Evolutionary conservation across 2,888 invertebrate species (phyloP).

Genomic region (Scotopteryx bipunctaria): DNA sequence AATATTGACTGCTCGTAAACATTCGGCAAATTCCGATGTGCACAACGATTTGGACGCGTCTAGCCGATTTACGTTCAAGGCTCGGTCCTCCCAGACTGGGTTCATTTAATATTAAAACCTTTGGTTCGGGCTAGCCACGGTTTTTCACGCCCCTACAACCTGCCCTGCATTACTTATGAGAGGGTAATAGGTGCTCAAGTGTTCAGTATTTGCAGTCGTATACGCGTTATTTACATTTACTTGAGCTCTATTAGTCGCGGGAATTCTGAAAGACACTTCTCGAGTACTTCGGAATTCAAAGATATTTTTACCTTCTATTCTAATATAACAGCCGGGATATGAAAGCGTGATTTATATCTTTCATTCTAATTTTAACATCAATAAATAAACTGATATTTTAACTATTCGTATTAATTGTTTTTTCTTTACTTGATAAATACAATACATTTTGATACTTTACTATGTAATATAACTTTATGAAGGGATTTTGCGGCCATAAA

Average conservation of each 20-base stretch:
- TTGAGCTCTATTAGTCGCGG: constrained; percentile 59
- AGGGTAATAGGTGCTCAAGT: constrained; percentile 73
- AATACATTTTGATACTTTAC: too few relatives aligned
- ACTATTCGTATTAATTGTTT: too few relatives aligned
- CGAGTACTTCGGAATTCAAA: background rate
- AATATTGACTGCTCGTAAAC: constrained; percentile 69
- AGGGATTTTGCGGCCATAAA: too few relatives aligned
- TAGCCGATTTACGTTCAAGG: constrained; percentile 61
- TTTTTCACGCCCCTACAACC: constrained; percentile 75
- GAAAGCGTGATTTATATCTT: too few relatives aligned
- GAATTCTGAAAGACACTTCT: constrained; percentile 8
- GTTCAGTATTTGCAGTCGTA: constrained; percentile 60
- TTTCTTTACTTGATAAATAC: too few relatives aligned
- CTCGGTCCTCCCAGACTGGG: constrained; percentile 59
- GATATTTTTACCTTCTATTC: too few relatives aligned
- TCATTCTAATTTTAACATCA: too few relatives aligned
- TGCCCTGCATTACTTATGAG: constrained; percentile 76
- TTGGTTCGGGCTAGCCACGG: constrained; percentile 58
- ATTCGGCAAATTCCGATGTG: constrained; percentile 66
- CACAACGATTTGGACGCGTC: constrained; percentile 67
- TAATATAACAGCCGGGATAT: too few relatives aligned
- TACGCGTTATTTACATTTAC: constrained; percentile 66
- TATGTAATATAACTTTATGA: too few relatives aligned
- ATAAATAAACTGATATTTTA: too few relatives aligned
- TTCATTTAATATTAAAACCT: constrained; percentile 76